A percentile compares a stretch with the other conserved stretches of the same genome.
Conservation (phyloP, 2,113 vertebrate genomes). For the Azemiops feae region DNA sequence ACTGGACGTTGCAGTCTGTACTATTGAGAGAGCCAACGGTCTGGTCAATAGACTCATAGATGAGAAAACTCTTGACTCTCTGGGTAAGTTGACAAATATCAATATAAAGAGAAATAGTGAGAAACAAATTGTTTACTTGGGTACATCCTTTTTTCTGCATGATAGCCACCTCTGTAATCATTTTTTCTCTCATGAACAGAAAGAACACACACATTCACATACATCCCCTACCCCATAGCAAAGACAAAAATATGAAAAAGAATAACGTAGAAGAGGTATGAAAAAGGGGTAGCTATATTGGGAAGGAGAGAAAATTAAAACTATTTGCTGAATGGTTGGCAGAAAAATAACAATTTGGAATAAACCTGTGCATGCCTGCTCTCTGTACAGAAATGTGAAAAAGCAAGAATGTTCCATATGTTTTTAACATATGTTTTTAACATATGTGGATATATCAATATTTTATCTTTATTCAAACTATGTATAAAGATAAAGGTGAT, state of each 20-base stretch:
- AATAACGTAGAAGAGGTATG: not conserved
- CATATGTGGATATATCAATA: not conserved
- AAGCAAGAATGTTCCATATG: not conserved
- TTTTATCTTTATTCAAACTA: not conserved
- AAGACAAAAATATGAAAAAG: not conserved
- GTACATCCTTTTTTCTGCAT: not conserved
- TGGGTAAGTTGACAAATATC: constrained; percentile 75
- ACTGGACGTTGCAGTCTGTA: constrained; percentile 93
- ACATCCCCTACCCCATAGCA: not conserved
- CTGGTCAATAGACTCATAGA: constrained; percentile 93
- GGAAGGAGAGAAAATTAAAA: not conserved
- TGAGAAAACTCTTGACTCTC: constrained; percentile 81
- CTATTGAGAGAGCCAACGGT: constrained; percentile 96
- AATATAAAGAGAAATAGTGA: not conserved
- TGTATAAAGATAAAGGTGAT: not conserved
- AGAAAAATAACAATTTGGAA: not conserved
- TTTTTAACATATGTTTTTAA: not conserved
- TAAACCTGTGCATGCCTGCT: not conserved
- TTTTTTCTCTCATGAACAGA: no score
- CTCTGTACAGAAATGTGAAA: not conserved
- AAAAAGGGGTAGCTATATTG: not conserved
- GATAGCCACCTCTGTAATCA: not conserved
- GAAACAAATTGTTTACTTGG: not conserved
- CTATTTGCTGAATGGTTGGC: not conserved
- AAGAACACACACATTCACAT: no score